A percentile compares a stretch with the other conserved stretches of the same genome.
phyloP scores from a whole-genome alignment of 2,888 invertebrate genomes.

The Neria commutata region DNA sequence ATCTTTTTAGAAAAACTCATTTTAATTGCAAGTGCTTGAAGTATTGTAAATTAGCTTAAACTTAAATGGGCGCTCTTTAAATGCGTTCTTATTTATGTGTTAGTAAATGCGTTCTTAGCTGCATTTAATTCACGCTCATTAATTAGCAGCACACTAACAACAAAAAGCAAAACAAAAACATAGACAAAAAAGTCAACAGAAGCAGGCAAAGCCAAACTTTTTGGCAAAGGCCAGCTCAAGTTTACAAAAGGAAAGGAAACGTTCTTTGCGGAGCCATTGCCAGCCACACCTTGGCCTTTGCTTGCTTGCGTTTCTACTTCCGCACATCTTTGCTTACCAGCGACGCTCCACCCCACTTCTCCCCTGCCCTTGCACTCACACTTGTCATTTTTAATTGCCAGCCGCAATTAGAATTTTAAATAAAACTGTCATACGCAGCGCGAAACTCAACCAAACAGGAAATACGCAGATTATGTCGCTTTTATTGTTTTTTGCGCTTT shows the following conservation, averaged over 20 bases:
- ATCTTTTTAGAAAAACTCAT: too few relatives aligned
- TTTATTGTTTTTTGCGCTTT: not conserved
- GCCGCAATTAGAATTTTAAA: not conserved
- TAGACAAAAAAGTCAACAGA: not conserved
- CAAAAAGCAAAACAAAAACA: constrained; percentile 1
- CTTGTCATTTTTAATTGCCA: not conserved
- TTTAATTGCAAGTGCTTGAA: too few relatives aligned
- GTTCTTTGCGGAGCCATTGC: too few relatives aligned
- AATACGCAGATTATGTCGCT: not conserved
- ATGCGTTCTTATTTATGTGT: too few relatives aligned
- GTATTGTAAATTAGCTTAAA: too few relatives aligned
- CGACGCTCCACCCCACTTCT: too few relatives aligned
- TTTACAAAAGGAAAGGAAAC: too few relatives aligned
- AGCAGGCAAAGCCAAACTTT: too few relatives aligned
- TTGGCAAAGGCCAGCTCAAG: too few relatives aligned
- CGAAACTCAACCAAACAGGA: not conserved
- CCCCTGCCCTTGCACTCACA: too few relatives aligned
- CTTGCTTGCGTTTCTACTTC: not conserved
- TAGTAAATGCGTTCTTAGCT: constrained; percentile 9
- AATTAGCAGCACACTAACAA: constrained; percentile 10
- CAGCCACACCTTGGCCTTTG: not conserved
- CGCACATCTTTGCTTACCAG: not conserved
- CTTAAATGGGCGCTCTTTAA: too few relatives aligned
- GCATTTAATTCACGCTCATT: constrained; percentile 20
- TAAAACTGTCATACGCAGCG: not conserved